phyloP scores from a whole-genome alignment of 1,140 invertebrate species.

The Phortica variegata region DNA sequence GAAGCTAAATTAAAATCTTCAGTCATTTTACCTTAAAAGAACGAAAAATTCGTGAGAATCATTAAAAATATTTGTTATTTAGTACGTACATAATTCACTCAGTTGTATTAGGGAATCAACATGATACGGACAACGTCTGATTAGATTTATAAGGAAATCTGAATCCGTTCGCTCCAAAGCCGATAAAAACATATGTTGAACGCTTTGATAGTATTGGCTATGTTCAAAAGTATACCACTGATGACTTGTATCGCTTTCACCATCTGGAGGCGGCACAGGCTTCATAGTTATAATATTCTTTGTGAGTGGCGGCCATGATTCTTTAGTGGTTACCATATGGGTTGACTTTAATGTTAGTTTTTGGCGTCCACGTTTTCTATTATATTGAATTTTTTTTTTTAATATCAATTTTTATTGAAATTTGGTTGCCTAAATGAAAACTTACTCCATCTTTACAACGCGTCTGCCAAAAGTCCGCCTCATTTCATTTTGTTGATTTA shows the following conservation, averaged over 20 bases:
- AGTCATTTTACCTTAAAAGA: constrained; percentile 59
- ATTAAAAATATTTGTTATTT: too few relatives aligned
- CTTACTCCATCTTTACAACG: constrained; percentile 62
- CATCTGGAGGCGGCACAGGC: constrained; percentile 59
- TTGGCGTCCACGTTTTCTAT: constrained; percentile 62
- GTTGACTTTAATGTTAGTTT: constrained; percentile 63
- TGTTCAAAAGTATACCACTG: constrained; percentile 82
- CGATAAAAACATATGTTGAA: constrained; percentile 73
- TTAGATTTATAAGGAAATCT: constrained; percentile 77
- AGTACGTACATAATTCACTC: constrained; percentile 71
- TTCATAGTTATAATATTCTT: constrained; percentile 77
- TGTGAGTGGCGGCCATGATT: constrained; percentile 67
- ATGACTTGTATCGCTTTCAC: constrained; percentile 27
- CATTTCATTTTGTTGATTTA: constrained; percentile 83
- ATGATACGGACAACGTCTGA: constrained; percentile 78
- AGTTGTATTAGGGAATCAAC: constrained; percentile 84
- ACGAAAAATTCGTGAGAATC: too few relatives aligned
- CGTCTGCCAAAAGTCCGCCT: constrained; percentile 82
- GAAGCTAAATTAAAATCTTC: constrained; percentile 80
- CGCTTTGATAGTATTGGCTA: constrained; percentile 71
- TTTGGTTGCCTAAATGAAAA: constrained; percentile 20
- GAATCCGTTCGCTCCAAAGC: constrained; percentile 80
- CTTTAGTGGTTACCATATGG: constrained; percentile 68
- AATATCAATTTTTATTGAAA: not conserved
- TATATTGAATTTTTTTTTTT: constrained; percentile 31